Base-by-base conservation (phyloP, 2,113 vertebrate species). In the Mionectes macconnelli region DNA sequence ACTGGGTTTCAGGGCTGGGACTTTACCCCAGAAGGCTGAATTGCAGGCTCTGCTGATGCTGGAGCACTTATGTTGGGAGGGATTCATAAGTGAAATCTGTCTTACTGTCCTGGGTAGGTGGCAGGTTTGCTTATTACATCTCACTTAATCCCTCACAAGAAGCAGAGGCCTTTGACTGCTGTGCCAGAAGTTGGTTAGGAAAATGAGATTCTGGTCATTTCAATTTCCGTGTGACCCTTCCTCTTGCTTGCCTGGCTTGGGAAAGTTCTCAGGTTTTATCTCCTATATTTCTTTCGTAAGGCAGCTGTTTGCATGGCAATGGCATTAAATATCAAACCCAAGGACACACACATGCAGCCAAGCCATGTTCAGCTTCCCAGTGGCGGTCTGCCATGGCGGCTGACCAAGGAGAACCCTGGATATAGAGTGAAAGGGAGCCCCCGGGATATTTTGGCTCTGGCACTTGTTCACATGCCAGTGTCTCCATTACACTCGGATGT, bases 271-370 rank as follows among this genome's bases (percentile, higher is more conserved):
- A 23, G 49, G 47, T 93, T 89, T 82, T 93, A 40, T 64, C 68
- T 84, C 75, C 75, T 59, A 9, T 92, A 83, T 89, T 93, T 88
- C 84, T 93, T 90, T 92, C 84, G 50, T 75, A 86, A 75, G 53
- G 59, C 96, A 97, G 95, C 94, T 97, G 96, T 92, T 88, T 84
- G 90, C 87, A 69, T 69, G 78, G 64, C 82, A 76, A 12, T 28
- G 82, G 93, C 72, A n/a, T 97, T 93, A 84, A 94, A 95, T 97
- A 94, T 96, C 96, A 96, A 84, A 49, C 63, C 60, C 93, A 96
- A 97, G 96, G 97, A 90, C 96, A 94, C 53, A 30, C 53, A 24
- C 53, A 89, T 42, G 82, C 60, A 24, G 45, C 84, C 74, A 90
- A 84, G 60, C 96, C 1, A 3, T 84, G 64, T 92, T 95, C 92